Percentiles rank a stretch among this genome's conserved stretches.
Conservation (phyloP, 2,113 vertebrate species). For the Oncorhynchus tshawytscha region DNA sequence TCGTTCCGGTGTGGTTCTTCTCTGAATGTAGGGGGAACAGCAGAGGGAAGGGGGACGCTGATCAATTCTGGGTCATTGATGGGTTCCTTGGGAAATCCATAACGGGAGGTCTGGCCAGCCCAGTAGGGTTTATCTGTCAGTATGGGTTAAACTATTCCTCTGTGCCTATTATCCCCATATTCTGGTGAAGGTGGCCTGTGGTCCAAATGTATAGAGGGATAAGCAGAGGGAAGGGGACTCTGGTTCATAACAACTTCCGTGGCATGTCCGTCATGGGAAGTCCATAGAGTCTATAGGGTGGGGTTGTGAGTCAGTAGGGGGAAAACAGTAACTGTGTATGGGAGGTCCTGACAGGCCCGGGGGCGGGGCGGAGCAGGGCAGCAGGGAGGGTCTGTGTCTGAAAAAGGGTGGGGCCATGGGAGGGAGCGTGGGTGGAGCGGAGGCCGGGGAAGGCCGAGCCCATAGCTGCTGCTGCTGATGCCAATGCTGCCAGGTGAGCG, state of each 20-base stretch:
- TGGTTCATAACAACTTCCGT: background rate
- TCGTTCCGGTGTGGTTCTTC: too few species aligned
- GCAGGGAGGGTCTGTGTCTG: slow-evolving; percentile 86
- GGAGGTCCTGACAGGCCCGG: slow-evolving; percentile 92
- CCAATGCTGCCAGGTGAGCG: slow-evolving; percentile 82
- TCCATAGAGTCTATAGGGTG: background rate
- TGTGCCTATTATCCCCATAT: background rate
- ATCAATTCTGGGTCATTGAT: too few species aligned
- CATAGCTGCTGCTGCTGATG: slow-evolving; percentile 82
- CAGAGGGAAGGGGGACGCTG: too few species aligned
- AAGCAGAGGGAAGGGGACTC: background rate
- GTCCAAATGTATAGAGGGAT: background rate
- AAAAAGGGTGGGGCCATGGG: slow-evolving; percentile 78
- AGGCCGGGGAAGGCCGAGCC: slow-evolving; percentile 81
- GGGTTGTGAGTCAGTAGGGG: slow-evolving; percentile 83
- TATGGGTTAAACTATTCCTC: too few species aligned
- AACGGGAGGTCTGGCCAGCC: too few species aligned
- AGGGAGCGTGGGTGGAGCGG: slow-evolving; percentile 78
- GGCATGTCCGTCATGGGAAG: background rate
- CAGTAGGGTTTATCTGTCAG: too few species aligned
- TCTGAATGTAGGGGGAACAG: too few species aligned
- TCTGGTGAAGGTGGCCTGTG: background rate
- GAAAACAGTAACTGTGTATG: slow-evolving; percentile 93
- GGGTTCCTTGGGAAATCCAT: too few species aligned
- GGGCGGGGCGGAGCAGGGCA: slow-evolving; percentile 88